These are phyloP conservation scores for Betta splendens DNA, from an alignment of 2,797 vertebrate species.

Conservation along the genomic window DNA sequence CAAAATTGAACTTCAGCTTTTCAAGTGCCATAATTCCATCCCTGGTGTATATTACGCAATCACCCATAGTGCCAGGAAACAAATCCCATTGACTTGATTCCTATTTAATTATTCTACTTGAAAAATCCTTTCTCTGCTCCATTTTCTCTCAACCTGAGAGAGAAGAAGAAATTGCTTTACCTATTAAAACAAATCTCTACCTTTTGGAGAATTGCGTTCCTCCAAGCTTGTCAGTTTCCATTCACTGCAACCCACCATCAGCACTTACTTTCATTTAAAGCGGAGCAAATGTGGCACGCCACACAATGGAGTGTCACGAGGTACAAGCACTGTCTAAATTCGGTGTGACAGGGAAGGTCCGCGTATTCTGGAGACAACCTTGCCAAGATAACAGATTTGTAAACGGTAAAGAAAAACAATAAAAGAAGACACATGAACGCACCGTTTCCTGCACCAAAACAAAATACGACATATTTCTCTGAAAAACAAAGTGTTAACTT, in stretches of 20 bases:
- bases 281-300: constrained; percentile 47
- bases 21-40: constrained; percentile 60
- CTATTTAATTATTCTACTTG: constrained; percentile 70
- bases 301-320: constrained; percentile 47
- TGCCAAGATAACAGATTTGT: constrained; percentile 41
- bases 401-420: constrained; percentile 37
- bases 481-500: constrained; percentile 77
- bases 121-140: constrained; percentile 48
- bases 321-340: constrained; percentile 70
- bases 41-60: constrained; percentile 58
- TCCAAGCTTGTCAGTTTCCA: constrained; percentile 49
- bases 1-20: constrained; percentile 61
- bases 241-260: constrained; percentile 46
- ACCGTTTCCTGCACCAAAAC: constrained; percentile 52
- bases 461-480: constrained; percentile 63
- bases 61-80: constrained; percentile 53
- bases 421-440: constrained; percentile 17
- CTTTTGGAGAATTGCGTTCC: constrained; percentile 45
- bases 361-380: constrained; percentile 55
- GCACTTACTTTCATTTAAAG: constrained; percentile 60
- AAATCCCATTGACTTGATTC: constrained; percentile 68
- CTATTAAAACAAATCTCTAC: constrained; percentile 34
- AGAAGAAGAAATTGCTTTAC: constrained; percentile 36
- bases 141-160: constrained; percentile 36
- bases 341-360: constrained; percentile 54